Evolutionary conservation across 2,888 invertebrate genomes (phyloP), one percentile per base, ranked within the genome.

Genomic region (Scelioninae gen. 2): DNA sequence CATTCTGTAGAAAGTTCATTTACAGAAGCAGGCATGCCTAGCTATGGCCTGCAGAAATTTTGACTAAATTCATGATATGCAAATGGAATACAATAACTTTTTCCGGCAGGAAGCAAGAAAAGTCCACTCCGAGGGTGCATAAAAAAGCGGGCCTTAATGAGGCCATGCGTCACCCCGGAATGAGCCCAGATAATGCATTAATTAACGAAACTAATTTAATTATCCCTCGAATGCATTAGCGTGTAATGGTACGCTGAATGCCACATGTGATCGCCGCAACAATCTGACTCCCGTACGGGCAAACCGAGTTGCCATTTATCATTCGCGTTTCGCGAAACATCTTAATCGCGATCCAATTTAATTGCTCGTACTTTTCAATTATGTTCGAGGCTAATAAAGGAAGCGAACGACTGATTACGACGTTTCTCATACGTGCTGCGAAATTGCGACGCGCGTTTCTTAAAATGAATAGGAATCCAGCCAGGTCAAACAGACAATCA

Each of bases 191-290:
- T 74, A 67, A 70, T 70, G 58, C 65, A 74, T 70, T 74, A 74
- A 74, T 74, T 70, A 70, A 74, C 55, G 28, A 70, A 74, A 70
- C 58, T 74, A 74, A 74, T 74, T 70, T 74, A 65, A 70, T 74
- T 74, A 74, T 35, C 61, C 41, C 18, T 10, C 45, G 64, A 64
- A 69, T 73, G 48, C 53, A 69, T 69, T 55, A 74, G 46, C 37
- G 31, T 60, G 64, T 73, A 60, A 72, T 72, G 55, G 48, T 60
- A 48, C 50, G 43, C 37, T 52, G 57, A 68, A 50, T 45, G 57
- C 39, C 67, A 67, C 50, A 55, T 73, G 45, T 68, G 67, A 67
- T 68, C 67, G 46, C 63, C 61, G 19, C 52, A 63, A 63, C 48
- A 57, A 68, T 63, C 61, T 68, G 68, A 67, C 63, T 25, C 52